Conservation (phyloP, 2,888 invertebrate species). For the Agrochola litura region DNA sequence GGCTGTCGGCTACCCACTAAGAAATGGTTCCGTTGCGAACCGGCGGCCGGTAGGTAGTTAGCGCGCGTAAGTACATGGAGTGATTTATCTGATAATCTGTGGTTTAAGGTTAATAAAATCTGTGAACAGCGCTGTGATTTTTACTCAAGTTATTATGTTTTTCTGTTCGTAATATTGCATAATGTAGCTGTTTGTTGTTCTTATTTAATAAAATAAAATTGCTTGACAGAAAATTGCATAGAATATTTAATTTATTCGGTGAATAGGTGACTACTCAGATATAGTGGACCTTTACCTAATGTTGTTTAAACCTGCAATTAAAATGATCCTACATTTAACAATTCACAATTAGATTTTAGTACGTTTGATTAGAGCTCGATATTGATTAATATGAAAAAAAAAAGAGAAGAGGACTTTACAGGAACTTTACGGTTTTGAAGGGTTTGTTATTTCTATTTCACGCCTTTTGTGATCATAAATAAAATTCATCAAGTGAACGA, state of each 20-base stretch:
- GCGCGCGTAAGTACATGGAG: too few species aligned
- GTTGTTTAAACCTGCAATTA: not conserved
- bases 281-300: not conserved
- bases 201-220: not conserved
- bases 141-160: not conserved
- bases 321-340: not conserved
- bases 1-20: too few species aligned
- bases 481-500: conserved; percentile 12
- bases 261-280: not conserved
- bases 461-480: not conserved
- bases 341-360: conserved; percentile 18
- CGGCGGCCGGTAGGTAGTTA: too few species aligned
- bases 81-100: too few species aligned
- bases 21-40: too few species aligned
- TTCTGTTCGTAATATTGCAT: not conserved
- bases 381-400: not conserved
- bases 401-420: not conserved
- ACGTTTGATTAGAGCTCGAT: not conserved
- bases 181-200: not conserved
- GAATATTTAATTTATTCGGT: too few species aligned
- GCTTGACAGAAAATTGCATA: too few species aligned
- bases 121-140: too few species aligned
- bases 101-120: too few species aligned
- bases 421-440: not conserved
- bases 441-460: conserved; percentile 10